Conservation (phyloP, 1,140 invertebrate species). For the Sitobion miscanthi region DNA sequence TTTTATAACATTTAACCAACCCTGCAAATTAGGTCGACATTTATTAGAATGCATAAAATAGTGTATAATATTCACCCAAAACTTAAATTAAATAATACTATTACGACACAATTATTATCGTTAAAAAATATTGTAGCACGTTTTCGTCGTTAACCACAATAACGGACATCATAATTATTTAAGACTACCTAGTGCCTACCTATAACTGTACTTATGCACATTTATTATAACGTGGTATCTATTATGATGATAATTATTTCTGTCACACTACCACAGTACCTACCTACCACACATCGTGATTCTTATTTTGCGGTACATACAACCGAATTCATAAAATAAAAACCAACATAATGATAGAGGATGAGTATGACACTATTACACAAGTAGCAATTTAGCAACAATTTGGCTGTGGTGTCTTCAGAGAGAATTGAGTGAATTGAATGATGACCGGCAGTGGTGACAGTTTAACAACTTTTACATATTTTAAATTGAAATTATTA, state of each 20-base stretch:
- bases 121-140: not conserved
- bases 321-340: not conserved
- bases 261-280: slow-evolving; percentile 12
- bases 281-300: not conserved
- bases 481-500: not conserved
- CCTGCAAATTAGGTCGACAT: slow-evolving; percentile 22
- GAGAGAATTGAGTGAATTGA: not conserved
- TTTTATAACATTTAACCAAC: not conserved
- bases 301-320: slow-evolving; percentile 44
- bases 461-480: not conserved
- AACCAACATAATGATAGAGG: not conserved
- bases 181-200: not conserved
- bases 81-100: not conserved
- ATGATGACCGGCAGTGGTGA: not conserved
- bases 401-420: not conserved
- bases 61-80: not conserved
- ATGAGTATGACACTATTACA: not conserved
- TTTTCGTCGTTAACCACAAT: slow-evolving; percentile 10
- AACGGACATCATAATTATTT: slow-evolving; percentile 23
- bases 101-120: not conserved
- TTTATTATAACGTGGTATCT: slow-evolving; percentile 1
- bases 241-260: slow-evolving; percentile 19
- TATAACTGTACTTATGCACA: slow-evolving; percentile 24
- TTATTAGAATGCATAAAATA: not conserved
- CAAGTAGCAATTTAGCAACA: not conserved